A percentile compares a stretch with the other conserved stretches of the same genome.
Evolutionary conservation across 2,797 vertebrate genomes (phyloP).

Genomic region (Graptemys geographica): DNA sequence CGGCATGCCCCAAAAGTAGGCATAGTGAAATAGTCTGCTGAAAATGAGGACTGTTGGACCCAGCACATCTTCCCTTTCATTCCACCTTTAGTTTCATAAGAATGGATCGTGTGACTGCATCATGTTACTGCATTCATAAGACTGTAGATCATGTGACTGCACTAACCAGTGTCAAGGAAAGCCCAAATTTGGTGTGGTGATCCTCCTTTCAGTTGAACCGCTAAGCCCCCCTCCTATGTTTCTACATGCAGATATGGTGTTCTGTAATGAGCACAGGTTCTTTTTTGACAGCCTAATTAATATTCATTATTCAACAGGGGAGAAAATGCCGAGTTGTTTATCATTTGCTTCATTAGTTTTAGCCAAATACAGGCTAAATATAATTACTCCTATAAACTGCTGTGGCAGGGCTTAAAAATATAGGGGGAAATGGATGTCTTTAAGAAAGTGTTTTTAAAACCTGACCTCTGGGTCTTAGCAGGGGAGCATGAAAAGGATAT

Average conservation of each 20-base stretch:
- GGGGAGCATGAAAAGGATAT: not conserved
- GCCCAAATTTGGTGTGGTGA: not conserved
- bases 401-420: conserved; percentile 61
- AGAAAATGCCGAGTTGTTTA: conserved; percentile 79
- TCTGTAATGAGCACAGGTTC: conserved; percentile 29
- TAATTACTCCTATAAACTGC: conserved; percentile 76
- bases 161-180: not conserved
- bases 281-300: conserved; percentile 79
- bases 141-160: not conserved
- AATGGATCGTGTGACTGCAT: not conserved
- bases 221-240: rapidly evolving
- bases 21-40: not conserved
- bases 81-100: not conserved
- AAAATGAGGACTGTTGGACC: rapidly evolving
- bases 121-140: not conserved
- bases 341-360: conserved; percentile 80
- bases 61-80: rapidly evolving
- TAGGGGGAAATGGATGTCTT: not conserved
- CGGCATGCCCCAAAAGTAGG: not conserved
- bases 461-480: not conserved
- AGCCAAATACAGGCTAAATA: conserved; percentile 79
- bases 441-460: not conserved
- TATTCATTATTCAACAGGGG: conserved; percentile 78
- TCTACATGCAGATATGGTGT: not conserved
- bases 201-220: rapidly evolving